phyloP scores from a whole-genome alignment of 2,797 vertebrate genomes.

The Epinephelus malabaricus region DNA sequence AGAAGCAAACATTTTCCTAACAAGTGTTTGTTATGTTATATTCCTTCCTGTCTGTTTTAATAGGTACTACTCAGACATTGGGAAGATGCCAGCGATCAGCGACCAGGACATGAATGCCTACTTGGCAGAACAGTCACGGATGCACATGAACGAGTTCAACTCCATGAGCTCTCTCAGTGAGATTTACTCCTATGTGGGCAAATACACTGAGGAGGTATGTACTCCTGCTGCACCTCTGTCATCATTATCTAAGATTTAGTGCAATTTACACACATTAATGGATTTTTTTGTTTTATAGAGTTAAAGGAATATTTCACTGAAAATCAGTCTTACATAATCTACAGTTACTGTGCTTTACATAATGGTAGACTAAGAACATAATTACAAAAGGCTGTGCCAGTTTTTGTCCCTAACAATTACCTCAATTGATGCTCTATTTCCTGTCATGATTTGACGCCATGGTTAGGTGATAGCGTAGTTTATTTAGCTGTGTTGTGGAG shows the following conservation, averaged over 20 bases:
- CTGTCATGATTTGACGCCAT: neutral
- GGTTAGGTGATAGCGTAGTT: neutral
- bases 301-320: slow-evolving; percentile 11
- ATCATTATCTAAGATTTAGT: neutral
- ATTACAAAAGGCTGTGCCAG: too few species aligned
- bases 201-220: slow-evolving; percentile 97
- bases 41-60: slow-evolving; percentile 19
- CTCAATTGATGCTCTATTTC: neutral
- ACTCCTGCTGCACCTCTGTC: neutral
- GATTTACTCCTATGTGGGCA: slow-evolving; percentile 98
- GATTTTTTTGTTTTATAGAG: neutral
- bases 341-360: neutral
- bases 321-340: neutral
- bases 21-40: slow-evolving; percentile 19
- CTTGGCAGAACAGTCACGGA: slow-evolving; percentile 97
- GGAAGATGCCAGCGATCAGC: slow-evolving; percentile 97
- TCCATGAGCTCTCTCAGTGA: slow-evolving; percentile 97
- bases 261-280: neutral
- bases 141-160: slow-evolving; percentile 99
- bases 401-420: too few species aligned
- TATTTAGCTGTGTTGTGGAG: neutral
- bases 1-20: slow-evolving; percentile 20
- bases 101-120: slow-evolving; percentile 99
- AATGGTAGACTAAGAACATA: neutral
- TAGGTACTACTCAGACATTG: slow-evolving; percentile 98